Evolutionary conservation across 2,113 vertebrate genomes (phyloP).

Genomic region (Hucho hucho): DNA sequence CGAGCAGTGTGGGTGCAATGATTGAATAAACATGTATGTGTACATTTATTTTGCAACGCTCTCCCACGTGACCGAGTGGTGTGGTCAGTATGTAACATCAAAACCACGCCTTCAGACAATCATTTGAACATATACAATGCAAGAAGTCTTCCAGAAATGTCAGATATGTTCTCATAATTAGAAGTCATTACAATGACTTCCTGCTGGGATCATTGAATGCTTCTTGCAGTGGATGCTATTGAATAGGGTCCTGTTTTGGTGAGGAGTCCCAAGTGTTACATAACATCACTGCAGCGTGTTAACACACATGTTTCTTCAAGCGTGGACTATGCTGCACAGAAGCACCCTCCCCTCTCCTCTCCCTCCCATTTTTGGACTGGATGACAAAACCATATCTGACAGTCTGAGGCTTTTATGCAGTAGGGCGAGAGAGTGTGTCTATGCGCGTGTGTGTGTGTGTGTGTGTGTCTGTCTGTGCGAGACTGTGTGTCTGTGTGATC

Average conservation of each 20-base stretch:
- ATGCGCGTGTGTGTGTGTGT: slow-evolving; percentile 7
- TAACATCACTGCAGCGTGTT: slow-evolving; percentile 63
- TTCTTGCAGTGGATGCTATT: background rate
- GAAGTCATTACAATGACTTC: background rate
- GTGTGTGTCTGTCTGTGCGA: slow-evolving; percentile 1
- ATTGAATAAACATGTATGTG: too few relatives aligned
- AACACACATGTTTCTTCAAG: slow-evolving; percentile 63
- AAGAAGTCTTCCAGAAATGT: background rate
- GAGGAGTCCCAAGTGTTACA: slow-evolving; percentile 34
- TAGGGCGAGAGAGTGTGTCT: background rate
- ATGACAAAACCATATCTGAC: slow-evolving; percentile 51
- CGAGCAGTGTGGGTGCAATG: too few relatives aligned
- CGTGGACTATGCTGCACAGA: slow-evolving; percentile 48
- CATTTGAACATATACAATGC: background rate
- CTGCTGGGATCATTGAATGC: background rate
- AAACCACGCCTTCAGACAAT: background rate
- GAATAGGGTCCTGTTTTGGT: background rate
- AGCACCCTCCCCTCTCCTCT: slow-evolving; percentile 12
- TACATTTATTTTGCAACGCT: background rate
- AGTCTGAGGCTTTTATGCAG: slow-evolving; percentile 33
- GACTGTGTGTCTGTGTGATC: slow-evolving; percentile 12
- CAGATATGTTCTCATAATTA: background rate
- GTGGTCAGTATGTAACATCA: slow-evolving; percentile 36
- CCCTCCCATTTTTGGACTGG: slow-evolving; percentile 15
- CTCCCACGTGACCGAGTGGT: too few relatives aligned